These are phyloP conservation scores for Calyptomena viridis DNA, from an alignment of 2,113 vertebrate species.

Conservation along the genomic window DNA sequence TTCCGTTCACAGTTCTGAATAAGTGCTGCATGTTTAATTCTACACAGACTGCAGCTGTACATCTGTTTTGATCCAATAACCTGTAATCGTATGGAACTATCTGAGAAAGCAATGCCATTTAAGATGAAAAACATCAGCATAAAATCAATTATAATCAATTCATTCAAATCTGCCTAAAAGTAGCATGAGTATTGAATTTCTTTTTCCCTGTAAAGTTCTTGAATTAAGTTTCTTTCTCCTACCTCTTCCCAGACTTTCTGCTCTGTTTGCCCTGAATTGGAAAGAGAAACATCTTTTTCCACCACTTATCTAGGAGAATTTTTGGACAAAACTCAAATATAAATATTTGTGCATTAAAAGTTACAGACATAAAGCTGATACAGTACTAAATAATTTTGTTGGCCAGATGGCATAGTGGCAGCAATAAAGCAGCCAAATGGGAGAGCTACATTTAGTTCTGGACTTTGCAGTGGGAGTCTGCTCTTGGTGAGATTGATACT, in stretches of 20 bases:
- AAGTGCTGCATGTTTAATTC: neutral
- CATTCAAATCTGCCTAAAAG: neutral
- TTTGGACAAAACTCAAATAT: neutral
- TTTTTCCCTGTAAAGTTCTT: neutral
- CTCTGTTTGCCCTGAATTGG: neutral
- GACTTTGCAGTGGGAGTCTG: neutral
- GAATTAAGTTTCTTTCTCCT: neutral
- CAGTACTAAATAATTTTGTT: neutral
- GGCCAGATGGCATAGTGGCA: conserved; percentile 3
- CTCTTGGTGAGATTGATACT: conserved; percentile 31
- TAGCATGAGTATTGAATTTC: neutral
- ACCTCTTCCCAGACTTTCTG: neutral
- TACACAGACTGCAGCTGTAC: neutral
- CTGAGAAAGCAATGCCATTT: neutral
- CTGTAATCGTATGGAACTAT: neutral
- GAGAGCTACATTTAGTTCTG: conserved; percentile 19
- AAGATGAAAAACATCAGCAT: neutral
- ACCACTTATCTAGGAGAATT: conserved; percentile 1
- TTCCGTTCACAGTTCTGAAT: neutral
- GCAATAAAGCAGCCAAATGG: neutral
- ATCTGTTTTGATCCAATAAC: neutral
- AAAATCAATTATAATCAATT: neutral
- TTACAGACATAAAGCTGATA: conserved; percentile 16
- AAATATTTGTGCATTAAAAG: conserved; percentile 44
- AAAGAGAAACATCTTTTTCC: neutral